Percentiles rank a stretch among this genome's conserved stretches.
Conservation (phyloP, 2,888 invertebrate genomes). For the Aleiodes leptofemur region DNA sequence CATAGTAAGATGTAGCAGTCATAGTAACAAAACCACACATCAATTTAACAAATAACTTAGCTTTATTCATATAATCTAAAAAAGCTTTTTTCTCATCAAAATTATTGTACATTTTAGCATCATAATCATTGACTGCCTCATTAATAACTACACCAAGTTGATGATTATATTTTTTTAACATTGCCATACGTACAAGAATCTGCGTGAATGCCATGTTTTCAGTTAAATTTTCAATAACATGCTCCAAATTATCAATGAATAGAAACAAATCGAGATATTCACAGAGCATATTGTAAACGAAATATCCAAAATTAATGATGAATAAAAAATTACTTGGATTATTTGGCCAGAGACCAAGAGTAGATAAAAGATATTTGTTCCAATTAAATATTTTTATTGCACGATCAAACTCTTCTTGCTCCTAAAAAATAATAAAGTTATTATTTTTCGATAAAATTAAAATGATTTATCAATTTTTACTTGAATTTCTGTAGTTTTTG, state of each 20-base stretch:
- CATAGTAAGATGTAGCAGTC: constrained; percentile 64
- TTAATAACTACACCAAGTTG: constrained; percentile 59
- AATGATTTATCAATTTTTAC: neutral
- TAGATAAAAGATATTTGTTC: constrained; percentile 60
- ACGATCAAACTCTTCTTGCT: constrained; percentile 57
- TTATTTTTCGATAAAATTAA: neutral
- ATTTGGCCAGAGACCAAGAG: constrained; percentile 65
- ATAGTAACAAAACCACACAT: constrained; percentile 60
- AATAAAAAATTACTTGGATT: constrained; percentile 57
- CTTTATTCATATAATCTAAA: constrained; percentile 58
- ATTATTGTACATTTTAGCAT: constrained; percentile 55
- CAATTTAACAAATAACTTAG: constrained; percentile 62
- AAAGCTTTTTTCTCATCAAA: constrained; percentile 58
- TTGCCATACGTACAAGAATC: constrained; percentile 62
- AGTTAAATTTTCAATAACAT: constrained; percentile 64
- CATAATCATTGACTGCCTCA: constrained; percentile 61
- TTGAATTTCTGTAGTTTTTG: neutral
- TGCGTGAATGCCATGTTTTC: constrained; percentile 65
- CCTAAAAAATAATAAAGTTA: constrained; percentile 41
- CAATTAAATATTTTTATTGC: constrained; percentile 59
- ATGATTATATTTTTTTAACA: constrained; percentile 60
- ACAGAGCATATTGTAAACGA: constrained; percentile 62
- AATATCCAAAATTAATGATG: constrained; percentile 60
- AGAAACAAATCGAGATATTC: constrained; percentile 65
- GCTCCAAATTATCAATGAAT: constrained; percentile 61